phyloP scores from a whole-genome alignment of 1,140 invertebrate species.

The Hylaeus anthracinus region DNA sequence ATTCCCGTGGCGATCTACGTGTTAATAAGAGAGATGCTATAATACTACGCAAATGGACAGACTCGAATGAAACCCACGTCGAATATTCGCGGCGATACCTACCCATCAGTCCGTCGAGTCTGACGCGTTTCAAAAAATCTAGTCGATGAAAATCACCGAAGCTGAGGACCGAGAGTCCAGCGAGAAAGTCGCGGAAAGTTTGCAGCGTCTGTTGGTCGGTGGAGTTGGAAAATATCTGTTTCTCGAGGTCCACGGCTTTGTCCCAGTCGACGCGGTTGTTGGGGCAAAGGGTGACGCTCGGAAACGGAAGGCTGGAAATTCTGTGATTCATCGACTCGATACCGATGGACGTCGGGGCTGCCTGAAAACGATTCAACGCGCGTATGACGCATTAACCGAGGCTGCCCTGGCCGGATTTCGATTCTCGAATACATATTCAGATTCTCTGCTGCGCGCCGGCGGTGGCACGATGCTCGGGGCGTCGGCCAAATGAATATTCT shows the following conservation, averaged over 20 bases:
- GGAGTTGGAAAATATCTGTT: slow-evolving; percentile 31
- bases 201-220: slow-evolving; percentile 19
- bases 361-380: slow-evolving; percentile 17
- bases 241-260: slow-evolving; percentile 23
- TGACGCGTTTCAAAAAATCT: slow-evolving; percentile 19
- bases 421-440: no score
- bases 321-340: slow-evolving; percentile 43
- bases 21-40: neutral
- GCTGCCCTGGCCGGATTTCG: neutral
- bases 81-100: neutral
- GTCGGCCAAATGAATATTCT: no score
- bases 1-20: no score
- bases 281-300: slow-evolving; percentile 40
- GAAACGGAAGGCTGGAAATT: slow-evolving; percentile 26
- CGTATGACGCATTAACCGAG: neutral
- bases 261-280: slow-evolving; percentile 38
- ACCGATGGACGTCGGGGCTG: slow-evolving; percentile 35
- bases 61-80: no score
- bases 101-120: slow-evolving; percentile 30
- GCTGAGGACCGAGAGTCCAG: slow-evolving; percentile 38
- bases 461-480: no score
- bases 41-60: no score
- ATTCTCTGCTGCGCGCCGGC: no score
- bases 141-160: slow-evolving; percentile 49
- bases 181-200: slow-evolving; percentile 38